phyloP scores from a whole-genome alignment of 1,140 invertebrate species.

The Drosophila kurseongensis region DNA sequence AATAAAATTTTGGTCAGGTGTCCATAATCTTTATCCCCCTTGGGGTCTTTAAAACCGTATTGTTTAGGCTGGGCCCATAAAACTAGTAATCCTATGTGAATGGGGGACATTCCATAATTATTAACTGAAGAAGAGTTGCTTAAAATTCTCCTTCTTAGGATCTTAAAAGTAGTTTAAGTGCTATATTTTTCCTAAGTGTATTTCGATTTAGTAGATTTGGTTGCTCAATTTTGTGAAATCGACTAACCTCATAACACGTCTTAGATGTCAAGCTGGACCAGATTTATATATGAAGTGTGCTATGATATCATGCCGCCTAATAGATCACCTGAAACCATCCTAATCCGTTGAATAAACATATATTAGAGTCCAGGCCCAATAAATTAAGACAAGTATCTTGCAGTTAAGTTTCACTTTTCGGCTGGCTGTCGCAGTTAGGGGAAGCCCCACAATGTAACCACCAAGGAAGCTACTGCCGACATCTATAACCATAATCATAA shows the following conservation, averaged over 20 bases:
- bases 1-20: conserved; percentile 54
- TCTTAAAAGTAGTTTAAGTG: background rate
- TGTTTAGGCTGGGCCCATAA: conserved; percentile 16
- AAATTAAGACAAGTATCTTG: conserved; percentile 5
- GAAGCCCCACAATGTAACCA: conserved; percentile 45
- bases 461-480: conserved; percentile 29
- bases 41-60: conserved; percentile 28
- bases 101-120: conserved; percentile 20
- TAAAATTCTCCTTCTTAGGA: background rate
- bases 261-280: conserved; percentile 12
- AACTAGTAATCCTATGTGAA: conserved; percentile 19
- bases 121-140: background rate
- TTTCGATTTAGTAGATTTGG: background rate
- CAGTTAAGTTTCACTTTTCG: conserved; percentile 10
- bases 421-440: background rate
- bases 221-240: background rate
- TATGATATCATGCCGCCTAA: conserved; percentile 11
- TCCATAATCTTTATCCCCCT: conserved; percentile 20
- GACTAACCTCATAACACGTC: conserved; percentile 12
- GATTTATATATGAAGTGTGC: conserved; percentile 23
- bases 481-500: conserved; percentile 16
- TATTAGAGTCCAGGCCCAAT: conserved; percentile 9
- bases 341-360: conserved; percentile 9
- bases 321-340: conserved; percentile 34
- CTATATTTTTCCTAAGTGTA: background rate